Conservation (phyloP, 2,113 vertebrate genomes). For the Cygnus buccinator region DNA sequence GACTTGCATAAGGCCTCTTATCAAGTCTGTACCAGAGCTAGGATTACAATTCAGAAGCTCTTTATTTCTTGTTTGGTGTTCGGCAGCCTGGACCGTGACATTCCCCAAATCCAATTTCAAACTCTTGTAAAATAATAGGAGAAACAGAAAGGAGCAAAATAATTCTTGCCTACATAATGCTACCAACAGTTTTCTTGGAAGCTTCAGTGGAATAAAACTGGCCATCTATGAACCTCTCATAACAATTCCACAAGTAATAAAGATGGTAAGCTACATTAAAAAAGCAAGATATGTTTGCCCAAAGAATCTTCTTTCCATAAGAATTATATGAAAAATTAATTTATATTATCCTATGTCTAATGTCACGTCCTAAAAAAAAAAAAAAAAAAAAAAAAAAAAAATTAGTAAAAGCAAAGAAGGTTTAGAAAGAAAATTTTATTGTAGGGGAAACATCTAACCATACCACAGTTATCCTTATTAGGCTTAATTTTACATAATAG, state of each 20-base stretch:
- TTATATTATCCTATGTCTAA: neutral
- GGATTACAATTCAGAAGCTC: constrained; percentile 24
- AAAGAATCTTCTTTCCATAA: neutral
- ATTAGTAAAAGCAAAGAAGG: rapidly evolving
- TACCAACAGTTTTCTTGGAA: neutral
- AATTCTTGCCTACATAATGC: neutral
- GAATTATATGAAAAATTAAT: neutral
- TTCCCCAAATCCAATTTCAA: constrained; percentile 32
- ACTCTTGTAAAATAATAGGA: constrained; percentile 4
- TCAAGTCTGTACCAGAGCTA: neutral
- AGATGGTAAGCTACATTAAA: neutral
- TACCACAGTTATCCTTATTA: neutral
- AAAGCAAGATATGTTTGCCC: neutral
- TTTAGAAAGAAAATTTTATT: neutral
- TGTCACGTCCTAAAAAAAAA: neutral
- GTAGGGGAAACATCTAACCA: neutral
- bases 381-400: neutral
- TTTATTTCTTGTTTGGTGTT: constrained; percentile 20
- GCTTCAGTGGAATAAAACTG: neutral
- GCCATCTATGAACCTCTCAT: rapidly evolving
- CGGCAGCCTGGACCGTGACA: neutral
- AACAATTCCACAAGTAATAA: neutral
- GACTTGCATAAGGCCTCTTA: neutral
- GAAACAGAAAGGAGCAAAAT: neutral
- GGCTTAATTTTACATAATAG: neutral